A percentile compares a stretch with the other conserved stretches of the same genome.
Conservation (phyloP, 2,797 vertebrate genomes). For the Melanotaenia parkinsoni region DNA sequence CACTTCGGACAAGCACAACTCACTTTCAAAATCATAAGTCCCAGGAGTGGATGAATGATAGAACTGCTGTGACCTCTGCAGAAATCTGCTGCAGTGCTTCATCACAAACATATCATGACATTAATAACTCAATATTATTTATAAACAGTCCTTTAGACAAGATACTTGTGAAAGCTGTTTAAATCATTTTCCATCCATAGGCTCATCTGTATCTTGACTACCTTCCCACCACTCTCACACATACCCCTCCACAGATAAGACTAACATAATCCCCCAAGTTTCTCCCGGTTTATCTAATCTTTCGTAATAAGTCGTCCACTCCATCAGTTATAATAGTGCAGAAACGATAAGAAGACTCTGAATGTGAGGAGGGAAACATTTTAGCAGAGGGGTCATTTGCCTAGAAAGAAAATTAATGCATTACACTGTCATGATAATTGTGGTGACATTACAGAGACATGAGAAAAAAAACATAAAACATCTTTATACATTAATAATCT, state of each 20-base stretch:
- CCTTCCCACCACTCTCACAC: constrained; percentile 14
- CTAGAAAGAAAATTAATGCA: no score
- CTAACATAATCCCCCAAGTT: constrained; percentile 10
- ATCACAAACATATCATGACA: neutral
- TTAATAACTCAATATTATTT: neutral
- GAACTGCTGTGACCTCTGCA: constrained; percentile 27
- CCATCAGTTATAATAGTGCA: constrained; percentile 2
- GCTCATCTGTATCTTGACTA: neutral
- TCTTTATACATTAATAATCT: no score
- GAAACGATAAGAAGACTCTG: constrained; percentile 16
- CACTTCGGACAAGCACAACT: constrained; percentile 60
- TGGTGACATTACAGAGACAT: no score
- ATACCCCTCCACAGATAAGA: constrained; percentile 45
- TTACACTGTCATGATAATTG: no score
- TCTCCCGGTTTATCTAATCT: constrained; percentile 53
- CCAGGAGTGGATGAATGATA: constrained; percentile 57
- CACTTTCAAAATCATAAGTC: constrained; percentile 67
- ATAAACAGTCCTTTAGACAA: constrained; percentile 34
- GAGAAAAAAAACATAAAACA: no score
- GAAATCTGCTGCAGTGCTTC: neutral
- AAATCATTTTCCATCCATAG: neutral
- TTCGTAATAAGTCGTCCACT: constrained; percentile 23
- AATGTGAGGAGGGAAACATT: neutral
- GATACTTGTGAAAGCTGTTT: constrained; percentile 2
- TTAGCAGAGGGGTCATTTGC: no score